Percentiles rank a stretch among this genome's conserved stretches.
Conservation (phyloP, 2,113 vertebrate species). For the rabbit (Oryctolagus cuniculus) region DNA sequence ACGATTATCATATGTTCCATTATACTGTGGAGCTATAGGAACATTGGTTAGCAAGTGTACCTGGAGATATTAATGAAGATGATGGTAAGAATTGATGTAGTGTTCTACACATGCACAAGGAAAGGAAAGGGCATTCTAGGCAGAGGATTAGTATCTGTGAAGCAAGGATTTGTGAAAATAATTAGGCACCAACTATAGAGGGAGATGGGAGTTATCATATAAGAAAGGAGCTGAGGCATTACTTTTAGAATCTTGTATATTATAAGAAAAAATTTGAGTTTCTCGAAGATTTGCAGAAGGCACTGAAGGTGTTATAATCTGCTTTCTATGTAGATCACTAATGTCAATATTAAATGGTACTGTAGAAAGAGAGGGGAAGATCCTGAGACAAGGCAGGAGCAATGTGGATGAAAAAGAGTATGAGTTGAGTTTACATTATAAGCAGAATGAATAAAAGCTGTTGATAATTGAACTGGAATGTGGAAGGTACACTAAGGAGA, state of each 20-base stretch:
- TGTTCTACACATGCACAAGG: background rate
- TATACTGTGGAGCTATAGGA: background rate
- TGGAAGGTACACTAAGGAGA: background rate
- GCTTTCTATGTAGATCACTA: background rate
- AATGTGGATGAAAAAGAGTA: background rate
- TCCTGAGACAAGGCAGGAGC: background rate
- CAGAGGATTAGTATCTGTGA: conserved; percentile 3
- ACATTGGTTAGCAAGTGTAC: conserved; percentile 31
- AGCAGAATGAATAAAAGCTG: background rate
- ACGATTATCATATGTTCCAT: background rate
- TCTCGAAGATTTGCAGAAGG: conserved; percentile 48
- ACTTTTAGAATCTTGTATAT: background rate
- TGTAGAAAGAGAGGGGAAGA: background rate
- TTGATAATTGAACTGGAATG: background rate
- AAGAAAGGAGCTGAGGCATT: background rate
- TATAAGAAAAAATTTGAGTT: conserved; percentile 4
- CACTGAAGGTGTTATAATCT: background rate
- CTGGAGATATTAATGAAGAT: background rate
- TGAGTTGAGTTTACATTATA: background rate
- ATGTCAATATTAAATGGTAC: background rate
- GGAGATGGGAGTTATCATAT: background rate
- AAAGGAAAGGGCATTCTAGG: conserved; percentile 31
- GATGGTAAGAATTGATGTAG: background rate
- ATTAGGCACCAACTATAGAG: background rate
- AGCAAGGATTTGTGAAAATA: conserved; percentile 27